Conservation (phyloP, 2,113 vertebrate genomes). For the Xiphophorus couchianus region DNA sequence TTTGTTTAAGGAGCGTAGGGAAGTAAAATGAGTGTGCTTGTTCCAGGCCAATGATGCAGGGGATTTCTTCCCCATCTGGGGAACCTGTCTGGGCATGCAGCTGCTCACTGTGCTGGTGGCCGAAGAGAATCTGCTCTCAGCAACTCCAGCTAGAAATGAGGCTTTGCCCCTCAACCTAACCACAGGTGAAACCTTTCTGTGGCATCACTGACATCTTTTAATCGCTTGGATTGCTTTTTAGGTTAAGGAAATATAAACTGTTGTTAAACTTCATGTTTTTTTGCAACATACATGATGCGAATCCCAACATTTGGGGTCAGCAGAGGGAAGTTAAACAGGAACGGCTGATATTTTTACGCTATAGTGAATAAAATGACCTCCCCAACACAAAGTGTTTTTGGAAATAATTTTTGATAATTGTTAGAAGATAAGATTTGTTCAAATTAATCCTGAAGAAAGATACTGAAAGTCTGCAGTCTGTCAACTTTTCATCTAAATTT, state of each 20-base stretch:
- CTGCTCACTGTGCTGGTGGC: constrained; percentile 79
- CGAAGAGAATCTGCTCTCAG: constrained; percentile 73
- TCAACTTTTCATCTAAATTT: too few species aligned
- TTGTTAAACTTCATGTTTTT: background rate
- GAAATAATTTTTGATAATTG: too few species aligned
- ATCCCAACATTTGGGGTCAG: constrained; percentile 50
- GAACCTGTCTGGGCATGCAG: constrained; percentile 85
- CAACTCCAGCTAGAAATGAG: constrained; percentile 74
- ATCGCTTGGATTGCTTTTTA: background rate
- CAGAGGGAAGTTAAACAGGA: constrained; percentile 18
- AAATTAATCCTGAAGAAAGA: too few species aligned
- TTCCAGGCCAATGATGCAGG: constrained; percentile 80
- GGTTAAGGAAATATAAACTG: background rate
- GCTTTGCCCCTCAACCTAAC: constrained; percentile 80
- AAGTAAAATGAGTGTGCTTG: constrained; percentile 7
- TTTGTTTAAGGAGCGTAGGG: background rate
- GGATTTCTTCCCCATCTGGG: constrained; percentile 85
- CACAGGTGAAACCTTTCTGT: constrained; percentile 50
- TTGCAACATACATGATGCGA: constrained; percentile 1
- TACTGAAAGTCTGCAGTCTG: too few species aligned
- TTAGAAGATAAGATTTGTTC: too few species aligned
- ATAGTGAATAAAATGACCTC: background rate
- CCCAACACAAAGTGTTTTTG: too few species aligned
- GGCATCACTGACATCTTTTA: background rate
- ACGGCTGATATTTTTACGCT: background rate